Conservation (phyloP, 2,888 invertebrate genomes). For the Meghimatium bilineatum region DNA sequence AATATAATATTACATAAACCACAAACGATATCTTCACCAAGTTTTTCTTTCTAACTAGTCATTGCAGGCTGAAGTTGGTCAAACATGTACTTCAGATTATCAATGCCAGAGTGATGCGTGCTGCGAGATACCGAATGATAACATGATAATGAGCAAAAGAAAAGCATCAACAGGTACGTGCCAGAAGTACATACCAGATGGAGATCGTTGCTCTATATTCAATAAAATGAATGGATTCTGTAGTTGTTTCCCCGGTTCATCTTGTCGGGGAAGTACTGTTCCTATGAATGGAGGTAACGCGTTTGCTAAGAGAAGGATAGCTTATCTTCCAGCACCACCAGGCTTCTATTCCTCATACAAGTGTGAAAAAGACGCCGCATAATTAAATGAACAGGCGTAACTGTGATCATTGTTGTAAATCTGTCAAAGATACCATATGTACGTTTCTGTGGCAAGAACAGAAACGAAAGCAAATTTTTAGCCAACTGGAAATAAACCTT, state of each 20-base stretch:
- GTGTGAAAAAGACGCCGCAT: neutral
- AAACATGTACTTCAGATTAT: conserved; percentile 1
- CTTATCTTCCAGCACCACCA: conserved; percentile 39
- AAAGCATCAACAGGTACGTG: conserved; percentile 34
- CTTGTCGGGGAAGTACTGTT: conserved; percentile 28
- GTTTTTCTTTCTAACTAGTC: neutral
- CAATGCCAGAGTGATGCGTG: conserved; percentile 45
- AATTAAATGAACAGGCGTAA: neutral
- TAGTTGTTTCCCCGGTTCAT: conserved; percentile 47
- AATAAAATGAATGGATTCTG: conserved; percentile 51
- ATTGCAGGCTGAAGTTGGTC: conserved; percentile 40
- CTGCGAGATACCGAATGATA: conserved; percentile 47
- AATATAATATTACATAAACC: too few relatives aligned
- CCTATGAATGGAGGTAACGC: neutral
- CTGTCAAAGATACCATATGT: too few relatives aligned
- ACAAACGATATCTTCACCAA: too few relatives aligned
- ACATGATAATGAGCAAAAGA: conserved; percentile 39
- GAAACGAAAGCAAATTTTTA: too few relatives aligned
- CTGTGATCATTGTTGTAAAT: too few relatives aligned
- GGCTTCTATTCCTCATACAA: conserved; percentile 38
- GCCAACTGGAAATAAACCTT: too few relatives aligned
- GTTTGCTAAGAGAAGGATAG: neutral
- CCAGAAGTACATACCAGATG: neutral
- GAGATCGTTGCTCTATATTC: neutral
- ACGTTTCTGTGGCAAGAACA: too few relatives aligned